A percentile compares a stretch with the other conserved stretches of the same genome.
Conservation (phyloP, 2,888 invertebrate genomes). For the Cataglyphis altisquamis region DNA sequence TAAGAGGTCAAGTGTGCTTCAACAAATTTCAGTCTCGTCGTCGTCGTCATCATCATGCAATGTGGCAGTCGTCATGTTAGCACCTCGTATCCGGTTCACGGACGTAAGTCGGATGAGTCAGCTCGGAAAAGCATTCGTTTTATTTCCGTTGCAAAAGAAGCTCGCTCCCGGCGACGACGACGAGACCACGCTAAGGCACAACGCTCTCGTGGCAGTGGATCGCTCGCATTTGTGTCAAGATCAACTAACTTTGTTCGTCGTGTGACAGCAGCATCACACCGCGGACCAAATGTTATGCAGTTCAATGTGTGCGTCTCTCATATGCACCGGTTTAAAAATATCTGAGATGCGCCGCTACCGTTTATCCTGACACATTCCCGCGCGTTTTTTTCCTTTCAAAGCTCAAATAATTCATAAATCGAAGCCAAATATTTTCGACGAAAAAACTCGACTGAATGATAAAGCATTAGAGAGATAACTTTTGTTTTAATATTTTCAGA, state of each 20-base stretch:
- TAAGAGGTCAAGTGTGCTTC: slow-evolving; percentile 29
- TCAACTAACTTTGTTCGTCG: slow-evolving; percentile 67
- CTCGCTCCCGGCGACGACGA: slow-evolving; percentile 26
- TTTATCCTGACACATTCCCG: not conserved
- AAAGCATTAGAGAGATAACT: not conserved
- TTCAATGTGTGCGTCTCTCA: not conserved
- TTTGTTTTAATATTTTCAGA: not conserved
- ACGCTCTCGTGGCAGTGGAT: slow-evolving; percentile 69
- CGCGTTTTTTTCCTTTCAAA: slow-evolving; percentile 5
- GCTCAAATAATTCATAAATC: slow-evolving; percentile 15
- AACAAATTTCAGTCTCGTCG: slow-evolving; percentile 33
- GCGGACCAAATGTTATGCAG: slow-evolving; percentile 35
- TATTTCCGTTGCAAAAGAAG: slow-evolving; percentile 65
- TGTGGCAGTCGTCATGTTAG: slow-evolving; percentile 22
- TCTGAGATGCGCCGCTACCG: not conserved
- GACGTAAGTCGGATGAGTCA: slow-evolving; percentile 57
- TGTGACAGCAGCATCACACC: slow-evolving; percentile 26
- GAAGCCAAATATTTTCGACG: not conserved
- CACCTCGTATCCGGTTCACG: slow-evolving; percentile 42
- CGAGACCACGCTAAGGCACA: slow-evolving; percentile 54
- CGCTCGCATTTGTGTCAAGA: slow-evolving; percentile 81
- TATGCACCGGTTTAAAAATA: slow-evolving; percentile 49
- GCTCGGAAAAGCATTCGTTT: slow-evolving; percentile 57
- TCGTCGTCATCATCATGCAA: slow-evolving; percentile 16
- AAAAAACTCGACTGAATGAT: not conserved